Base-by-base conservation (phyloP, 2,113 vertebrate genomes). In the Psammodynastes pulverulentus region DNA sequence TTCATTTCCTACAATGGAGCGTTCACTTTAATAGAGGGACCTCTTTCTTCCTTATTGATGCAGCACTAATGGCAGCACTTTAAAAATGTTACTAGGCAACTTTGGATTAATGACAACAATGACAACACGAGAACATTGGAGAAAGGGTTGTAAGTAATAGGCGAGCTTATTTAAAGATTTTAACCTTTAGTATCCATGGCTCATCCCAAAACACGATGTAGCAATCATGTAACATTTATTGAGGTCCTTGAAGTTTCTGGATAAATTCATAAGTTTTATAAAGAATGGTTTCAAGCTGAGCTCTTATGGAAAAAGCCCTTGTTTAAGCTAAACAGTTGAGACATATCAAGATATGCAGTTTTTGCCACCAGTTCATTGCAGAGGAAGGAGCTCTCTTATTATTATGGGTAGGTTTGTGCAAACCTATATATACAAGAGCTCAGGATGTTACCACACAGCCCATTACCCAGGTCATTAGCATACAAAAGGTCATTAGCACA, bases 51-150 rank as follows among this genome's bases (percentile, higher is more conserved):
- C 12, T 87, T 91, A 58, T 43, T 34, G 62, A 62, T 51, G 85
- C 12, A 87, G 54, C 29, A 87, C 85, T 87, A 87, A 87, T 48
- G 51, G 79, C 43, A 56, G 53, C 39, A 48, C 17, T 67, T 49
- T 51, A 23, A 58, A 87, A 4, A 24, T 51, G 84, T 91, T 91
- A 87, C 85, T 87, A 91, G 54, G 85, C 90, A 91, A 87, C 85
- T 91, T 51, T 67, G 46, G 7, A 48, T 87, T 19, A 15, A 62
- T 13, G 54, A 56, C 4, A 45, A 34, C 49, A 84, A 84, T 53
- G 23, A 45, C 24, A 90, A 90, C 62, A 86, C 39, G 43, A 51
- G 49, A 58, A 49, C 49, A 62, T 51, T 51, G 45, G 49, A 34
- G 24, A 86, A 87, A 87, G 29, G 53, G 29, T 34, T 87, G 21